A percentile compares a stretch with the other conserved stretches of the same genome.
Conservation (phyloP, 2,888 invertebrate species). For the Diaphora mendica region DNA sequence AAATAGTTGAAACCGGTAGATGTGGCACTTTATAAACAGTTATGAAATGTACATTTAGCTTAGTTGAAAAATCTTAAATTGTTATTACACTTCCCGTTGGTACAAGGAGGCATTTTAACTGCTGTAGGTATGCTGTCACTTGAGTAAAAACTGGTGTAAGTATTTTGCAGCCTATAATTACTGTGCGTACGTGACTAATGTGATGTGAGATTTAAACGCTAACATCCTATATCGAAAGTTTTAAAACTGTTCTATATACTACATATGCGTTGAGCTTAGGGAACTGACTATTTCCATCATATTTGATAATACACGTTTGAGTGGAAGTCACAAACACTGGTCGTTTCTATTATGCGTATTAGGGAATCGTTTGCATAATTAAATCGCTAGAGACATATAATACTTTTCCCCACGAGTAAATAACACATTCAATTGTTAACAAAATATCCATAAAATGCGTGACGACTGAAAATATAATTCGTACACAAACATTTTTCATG, state of each 20-base stretch:
- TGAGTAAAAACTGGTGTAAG: background rate
- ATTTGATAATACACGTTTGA: background rate
- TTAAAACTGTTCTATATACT: too few relatives aligned
- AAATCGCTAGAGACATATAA: constrained; percentile 53
- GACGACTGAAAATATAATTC: constrained; percentile 19
- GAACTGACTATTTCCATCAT: background rate
- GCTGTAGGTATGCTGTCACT: background rate
- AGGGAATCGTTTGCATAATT: constrained; percentile 72
- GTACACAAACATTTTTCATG: constrained; percentile 19
- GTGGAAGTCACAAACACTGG: constrained; percentile 11
- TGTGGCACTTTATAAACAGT: too few relatives aligned
- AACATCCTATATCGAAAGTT: background rate
- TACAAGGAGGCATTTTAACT: background rate
- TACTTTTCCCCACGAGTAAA: constrained; percentile 36
- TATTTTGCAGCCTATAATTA: too few relatives aligned
- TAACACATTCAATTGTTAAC: constrained; percentile 21
- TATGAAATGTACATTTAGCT: background rate
- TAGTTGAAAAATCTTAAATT: background rate
- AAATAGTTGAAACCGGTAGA: too few relatives aligned
- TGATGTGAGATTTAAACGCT: background rate
- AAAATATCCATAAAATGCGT: constrained; percentile 21
- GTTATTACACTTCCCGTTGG: background rate
- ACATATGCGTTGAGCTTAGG: background rate
- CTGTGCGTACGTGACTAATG: too few relatives aligned
- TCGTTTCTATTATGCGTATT: constrained; percentile 49